These are phyloP conservation scores for Megalops atlanticus DNA, from an alignment of 2,113 vertebrate species.

Conservation along the genomic window DNA sequence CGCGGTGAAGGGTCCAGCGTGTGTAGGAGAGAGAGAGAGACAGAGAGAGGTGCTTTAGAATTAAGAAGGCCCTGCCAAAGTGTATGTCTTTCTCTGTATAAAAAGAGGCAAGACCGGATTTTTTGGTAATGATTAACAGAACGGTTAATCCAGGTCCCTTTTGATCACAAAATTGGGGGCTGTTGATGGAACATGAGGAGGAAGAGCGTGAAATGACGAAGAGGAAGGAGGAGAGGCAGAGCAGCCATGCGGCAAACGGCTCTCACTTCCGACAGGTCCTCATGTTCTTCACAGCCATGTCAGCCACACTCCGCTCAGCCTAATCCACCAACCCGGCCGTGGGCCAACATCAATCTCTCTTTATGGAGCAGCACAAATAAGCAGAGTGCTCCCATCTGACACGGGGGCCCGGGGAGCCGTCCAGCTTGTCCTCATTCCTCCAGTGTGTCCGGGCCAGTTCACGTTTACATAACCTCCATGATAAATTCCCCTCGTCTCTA, in stretches of 20 bases:
- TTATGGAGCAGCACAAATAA: conserved; percentile 57
- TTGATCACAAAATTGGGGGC: conserved; percentile 35
- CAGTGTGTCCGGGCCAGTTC: conserved; percentile 28
- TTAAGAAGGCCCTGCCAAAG: conserved; percentile 43
- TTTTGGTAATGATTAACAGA: conserved; percentile 29
- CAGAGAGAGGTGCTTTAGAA: background rate
- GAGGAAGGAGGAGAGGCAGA: conserved; percentile 2
- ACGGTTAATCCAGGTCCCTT: conserved; percentile 24
- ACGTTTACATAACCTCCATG: conserved; percentile 54
- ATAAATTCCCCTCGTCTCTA: conserved; percentile 15
- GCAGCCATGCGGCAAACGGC: background rate
- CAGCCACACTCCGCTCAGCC: background rate
- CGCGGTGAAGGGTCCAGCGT: conserved; percentile 50
- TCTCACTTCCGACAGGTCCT: conserved; percentile 19
- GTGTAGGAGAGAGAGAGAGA: background rate
- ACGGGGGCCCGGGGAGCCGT: conserved; percentile 28
- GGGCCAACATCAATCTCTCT: conserved; percentile 40
- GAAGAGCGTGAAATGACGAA: conserved; percentile 28
- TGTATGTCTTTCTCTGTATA: conserved; percentile 18
- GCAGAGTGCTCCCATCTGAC: conserved; percentile 46
- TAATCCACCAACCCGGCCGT: conserved; percentile 3
- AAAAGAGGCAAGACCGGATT: conserved; percentile 22
- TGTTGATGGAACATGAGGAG: background rate
- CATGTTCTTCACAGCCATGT: conserved; percentile 27
- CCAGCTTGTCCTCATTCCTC: conserved; percentile 57